phyloP scores from a whole-genome alignment of 2,113 vertebrate species.

The Pipra filicauda region DNA sequence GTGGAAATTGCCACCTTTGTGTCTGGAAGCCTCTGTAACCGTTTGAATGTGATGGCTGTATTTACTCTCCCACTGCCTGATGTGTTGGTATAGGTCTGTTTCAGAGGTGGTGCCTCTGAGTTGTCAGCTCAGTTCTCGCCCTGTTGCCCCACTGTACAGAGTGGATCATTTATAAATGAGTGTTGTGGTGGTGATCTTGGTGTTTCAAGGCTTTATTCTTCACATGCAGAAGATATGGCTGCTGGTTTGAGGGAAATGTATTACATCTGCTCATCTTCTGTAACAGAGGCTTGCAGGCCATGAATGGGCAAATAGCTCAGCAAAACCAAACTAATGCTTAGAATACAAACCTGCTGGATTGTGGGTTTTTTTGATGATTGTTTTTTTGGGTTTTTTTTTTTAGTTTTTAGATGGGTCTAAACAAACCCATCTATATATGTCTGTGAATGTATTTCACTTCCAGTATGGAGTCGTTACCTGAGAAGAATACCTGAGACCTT shows the following conservation, averaged over 20 bases:
- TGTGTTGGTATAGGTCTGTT: background rate
- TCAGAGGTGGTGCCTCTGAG: background rate
- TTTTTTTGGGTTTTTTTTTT: background rate
- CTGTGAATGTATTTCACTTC: background rate
- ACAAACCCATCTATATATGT: background rate
- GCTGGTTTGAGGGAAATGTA: background rate
- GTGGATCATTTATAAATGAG: background rate
- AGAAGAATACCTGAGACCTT: background rate
- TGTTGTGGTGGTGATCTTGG: background rate
- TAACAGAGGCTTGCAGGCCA: background rate
- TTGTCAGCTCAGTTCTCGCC: background rate
- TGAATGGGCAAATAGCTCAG: background rate
- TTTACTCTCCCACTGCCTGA: background rate
- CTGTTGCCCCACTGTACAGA: rapidly evolving
- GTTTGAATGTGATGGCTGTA: rapidly evolving
- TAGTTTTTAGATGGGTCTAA: background rate
- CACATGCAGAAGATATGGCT: background rate
- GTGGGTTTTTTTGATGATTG: background rate
- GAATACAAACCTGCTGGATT: background rate
- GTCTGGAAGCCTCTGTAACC: background rate
- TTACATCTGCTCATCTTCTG: background rate
- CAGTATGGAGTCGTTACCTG: background rate
- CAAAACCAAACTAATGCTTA: background rate
- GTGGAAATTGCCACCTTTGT: background rate
- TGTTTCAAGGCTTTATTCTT: background rate